phyloP scores from a whole-genome alignment of 1,140 invertebrate genomes.

The Atopsyche davidsoni region DNA sequence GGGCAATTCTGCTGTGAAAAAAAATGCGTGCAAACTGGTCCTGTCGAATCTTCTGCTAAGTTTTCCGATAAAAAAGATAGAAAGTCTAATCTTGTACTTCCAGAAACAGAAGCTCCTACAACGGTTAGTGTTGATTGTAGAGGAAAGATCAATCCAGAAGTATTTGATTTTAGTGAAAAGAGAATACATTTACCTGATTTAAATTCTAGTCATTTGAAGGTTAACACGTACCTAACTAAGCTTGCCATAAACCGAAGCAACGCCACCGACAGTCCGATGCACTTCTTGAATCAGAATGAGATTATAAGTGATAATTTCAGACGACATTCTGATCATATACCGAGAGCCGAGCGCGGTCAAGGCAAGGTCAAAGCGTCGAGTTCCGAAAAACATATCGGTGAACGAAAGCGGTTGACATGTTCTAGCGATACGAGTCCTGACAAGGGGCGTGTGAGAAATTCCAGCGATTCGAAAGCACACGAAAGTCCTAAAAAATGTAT shows the following conservation, averaged over 20 bases:
- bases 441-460: not conserved
- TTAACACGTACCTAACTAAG: slow-evolving; percentile 37
- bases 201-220: slow-evolving; percentile 41
- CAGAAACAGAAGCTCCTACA: slow-evolving; percentile 15
- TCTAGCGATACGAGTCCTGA: slow-evolving; percentile 11
- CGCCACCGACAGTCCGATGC: slow-evolving; percentile 18
- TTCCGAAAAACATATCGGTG: slow-evolving; percentile 26
- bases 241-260: slow-evolving; percentile 40
- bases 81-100: slow-evolving; percentile 7
- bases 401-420: slow-evolving; percentile 1
- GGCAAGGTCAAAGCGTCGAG: slow-evolving; percentile 25
- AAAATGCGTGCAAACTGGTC: slow-evolving; percentile 24
- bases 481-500: slow-evolving; percentile 23
- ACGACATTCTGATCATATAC: slow-evolving; percentile 31
- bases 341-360: slow-evolving; percentile 21
- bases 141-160: slow-evolving; percentile 26
- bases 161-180: slow-evolving; percentile 28
- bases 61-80: slow-evolving; percentile 22
- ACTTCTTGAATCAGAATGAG: slow-evolving; percentile 26
- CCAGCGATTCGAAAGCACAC: too few species aligned
- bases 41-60: slow-evolving; percentile 5
- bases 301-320: slow-evolving; percentile 31
- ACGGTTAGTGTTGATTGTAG: slow-evolving; percentile 22
- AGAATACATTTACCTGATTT: slow-evolving; percentile 29
- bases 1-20: slow-evolving; percentile 28